Conservation (phyloP, 1,140 invertebrate genomes). For the Lasaia peninsularis region DNA sequence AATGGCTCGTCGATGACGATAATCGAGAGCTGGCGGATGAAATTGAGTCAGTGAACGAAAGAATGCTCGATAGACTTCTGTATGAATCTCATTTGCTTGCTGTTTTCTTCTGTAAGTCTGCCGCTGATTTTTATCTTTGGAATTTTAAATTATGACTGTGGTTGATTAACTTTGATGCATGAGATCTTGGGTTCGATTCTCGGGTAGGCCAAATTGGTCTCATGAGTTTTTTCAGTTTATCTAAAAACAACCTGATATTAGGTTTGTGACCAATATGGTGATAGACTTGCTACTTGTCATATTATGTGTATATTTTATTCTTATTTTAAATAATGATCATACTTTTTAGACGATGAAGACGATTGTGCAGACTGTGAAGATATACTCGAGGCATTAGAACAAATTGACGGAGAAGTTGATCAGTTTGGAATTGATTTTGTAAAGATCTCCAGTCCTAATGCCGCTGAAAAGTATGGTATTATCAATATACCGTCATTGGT, state of each 20-base stretch:
- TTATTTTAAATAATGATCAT: neutral
- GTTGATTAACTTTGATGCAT: too few relatives aligned
- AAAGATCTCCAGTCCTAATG: constrained; percentile 91
- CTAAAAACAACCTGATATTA: too few relatives aligned
- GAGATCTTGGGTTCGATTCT: too few relatives aligned
- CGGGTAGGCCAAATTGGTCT: too few relatives aligned
- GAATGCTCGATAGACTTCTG: constrained; percentile 92
- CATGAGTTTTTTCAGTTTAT: too few relatives aligned
- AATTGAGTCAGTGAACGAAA: constrained; percentile 94
- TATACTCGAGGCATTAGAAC: constrained; percentile 91
- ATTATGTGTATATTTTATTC: too few relatives aligned
- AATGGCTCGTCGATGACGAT: constrained; percentile 96
- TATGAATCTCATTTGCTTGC: constrained; percentile 93
- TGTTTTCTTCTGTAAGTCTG: constrained; percentile 93
- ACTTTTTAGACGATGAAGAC: constrained; percentile 88
- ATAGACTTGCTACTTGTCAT: too few relatives aligned
- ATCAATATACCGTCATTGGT: constrained; percentile 91
- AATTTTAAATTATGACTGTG: constrained; percentile 6
- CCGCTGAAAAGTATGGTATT: constrained; percentile 89
- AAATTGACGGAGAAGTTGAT: constrained; percentile 96
- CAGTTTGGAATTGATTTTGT: constrained; percentile 96
- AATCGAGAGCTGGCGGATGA: constrained; percentile 95
- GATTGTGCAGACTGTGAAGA: constrained; percentile 94
- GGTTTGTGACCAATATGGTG: too few relatives aligned
- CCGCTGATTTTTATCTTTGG: constrained; percentile 35